Conservation (phyloP, 2,113 vertebrate genomes). For the Oryzias curvinotus region DNA sequence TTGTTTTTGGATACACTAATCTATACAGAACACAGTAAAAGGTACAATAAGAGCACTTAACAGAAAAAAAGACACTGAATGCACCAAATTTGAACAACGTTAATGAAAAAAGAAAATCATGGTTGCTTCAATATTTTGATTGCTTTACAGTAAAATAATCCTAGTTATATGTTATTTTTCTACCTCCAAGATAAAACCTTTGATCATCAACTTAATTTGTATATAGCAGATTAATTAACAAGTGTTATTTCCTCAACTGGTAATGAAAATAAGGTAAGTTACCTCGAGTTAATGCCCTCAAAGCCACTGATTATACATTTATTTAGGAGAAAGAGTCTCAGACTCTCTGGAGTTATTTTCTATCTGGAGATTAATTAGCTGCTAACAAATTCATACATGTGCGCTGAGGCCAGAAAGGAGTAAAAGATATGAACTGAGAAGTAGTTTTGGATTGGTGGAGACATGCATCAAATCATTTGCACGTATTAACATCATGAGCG, state of each 20-base stretch:
- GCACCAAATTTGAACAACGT: background rate
- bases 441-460: background rate
- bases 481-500: background rate
- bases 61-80: background rate
- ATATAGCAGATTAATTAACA: background rate
- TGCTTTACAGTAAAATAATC: background rate
- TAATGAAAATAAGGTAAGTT: background rate
- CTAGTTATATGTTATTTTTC: background rate
- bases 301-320: background rate
- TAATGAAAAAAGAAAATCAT: background rate
- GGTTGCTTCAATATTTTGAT: background rate
- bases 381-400: background rate
- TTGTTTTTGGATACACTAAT: constrained; percentile 1
- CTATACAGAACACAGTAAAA: background rate
- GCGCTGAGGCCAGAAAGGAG: too few species aligned
- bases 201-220: background rate
- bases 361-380: background rate
- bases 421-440: background rate
- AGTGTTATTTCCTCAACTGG: background rate
- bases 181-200: background rate
- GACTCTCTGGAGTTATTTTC: background rate
- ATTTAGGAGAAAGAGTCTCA: background rate
- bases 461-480: background rate
- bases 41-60: constrained; percentile 4
- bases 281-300: background rate